Conservation (phyloP, 2,797 vertebrate species). For the Chrysocyon brachyurus region DNA sequence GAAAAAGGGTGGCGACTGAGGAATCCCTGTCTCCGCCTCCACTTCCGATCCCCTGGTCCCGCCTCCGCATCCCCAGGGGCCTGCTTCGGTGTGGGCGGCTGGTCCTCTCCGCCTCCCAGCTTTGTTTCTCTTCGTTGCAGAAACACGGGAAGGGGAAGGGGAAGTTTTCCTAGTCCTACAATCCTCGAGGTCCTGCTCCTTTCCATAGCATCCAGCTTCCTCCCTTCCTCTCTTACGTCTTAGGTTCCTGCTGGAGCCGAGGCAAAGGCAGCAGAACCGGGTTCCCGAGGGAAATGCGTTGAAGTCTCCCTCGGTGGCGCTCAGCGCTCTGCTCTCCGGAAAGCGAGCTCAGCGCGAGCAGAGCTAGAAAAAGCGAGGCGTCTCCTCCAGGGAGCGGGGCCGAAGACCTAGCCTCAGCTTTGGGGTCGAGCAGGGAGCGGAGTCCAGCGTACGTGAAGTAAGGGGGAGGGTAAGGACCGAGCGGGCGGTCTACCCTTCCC, state of each 20-base stretch:
- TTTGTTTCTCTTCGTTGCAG: not conserved
- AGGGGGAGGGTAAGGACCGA: not conserved
- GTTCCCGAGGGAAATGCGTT: not conserved
- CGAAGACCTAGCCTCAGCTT: not conserved
- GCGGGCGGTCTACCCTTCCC: accelerated
- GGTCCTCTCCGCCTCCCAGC: not conserved
- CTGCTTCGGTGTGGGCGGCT: not conserved
- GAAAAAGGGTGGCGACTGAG: accelerated
- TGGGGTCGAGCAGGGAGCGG: not conserved
- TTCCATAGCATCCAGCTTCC: not conserved
- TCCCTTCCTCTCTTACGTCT: not conserved
- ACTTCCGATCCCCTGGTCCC: accelerated
- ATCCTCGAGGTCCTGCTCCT: not conserved
- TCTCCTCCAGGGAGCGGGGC: not conserved
- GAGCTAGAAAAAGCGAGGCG: not conserved
- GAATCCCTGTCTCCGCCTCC: not conserved
- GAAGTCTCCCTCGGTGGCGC: not conserved
- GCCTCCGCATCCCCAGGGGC: not conserved
- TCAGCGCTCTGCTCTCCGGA: not conserved
- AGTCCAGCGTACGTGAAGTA: not conserved
- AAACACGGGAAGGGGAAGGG: not conserved
- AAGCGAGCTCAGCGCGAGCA: accelerated
- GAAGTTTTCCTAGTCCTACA: too few relatives aligned
- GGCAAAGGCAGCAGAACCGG: not conserved
- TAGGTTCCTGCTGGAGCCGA: not conserved